Evolutionary conservation across 2,113 vertebrate species (phyloP), one percentile per base, ranked within the genome.

Genomic region (Vulpes lagopus): DNA sequence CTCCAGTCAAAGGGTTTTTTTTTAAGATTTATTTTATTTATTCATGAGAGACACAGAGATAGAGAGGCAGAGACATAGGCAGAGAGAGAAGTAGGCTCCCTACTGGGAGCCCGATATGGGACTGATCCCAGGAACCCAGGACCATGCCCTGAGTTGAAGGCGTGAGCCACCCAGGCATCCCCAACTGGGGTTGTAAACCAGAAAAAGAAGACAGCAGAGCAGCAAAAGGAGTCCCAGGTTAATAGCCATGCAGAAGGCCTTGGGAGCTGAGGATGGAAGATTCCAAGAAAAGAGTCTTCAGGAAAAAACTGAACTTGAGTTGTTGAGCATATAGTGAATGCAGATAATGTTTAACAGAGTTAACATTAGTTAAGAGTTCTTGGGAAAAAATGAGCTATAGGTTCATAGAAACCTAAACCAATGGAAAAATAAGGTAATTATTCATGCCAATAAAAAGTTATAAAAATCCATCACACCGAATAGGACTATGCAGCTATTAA

Each of bases 221-320:
- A 71, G 25, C 30, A 62, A 73, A 73, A 59, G 27, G 15, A 55
- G 19, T 65, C 30, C 51, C 73, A 93, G n/a, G 51, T 81, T 60
- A 62, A 81, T 10, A 95, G 73, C 16, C 49, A 60, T 49, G 69
- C 49, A 73, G 55, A 88, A 76, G 55, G 19, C 27, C 43, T 64
- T 16, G 9, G 76, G 0, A 22, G 30, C 35, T 62, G 71, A 85
- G 49, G 11, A 81, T 35, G 7, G 32, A 30, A 43, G 11, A 74
- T 74, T 92, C 35, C 20, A 67, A 35, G 55, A 43, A 92, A 55
- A 93, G 87, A 25, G 20, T 92, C 51, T 86, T 85, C 62, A 19
- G 27, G 35, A 97, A 94, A 84, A 91, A 62, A 64, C 4, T n/a
- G 62, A 93, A 69, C 11, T 25, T n/a, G 90, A 96, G n/a, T 57